These are phyloP conservation scores for Eulemur macaco DNA, from an alignment of 2,113 vertebrate species.

Conservation along the genomic window DNA sequence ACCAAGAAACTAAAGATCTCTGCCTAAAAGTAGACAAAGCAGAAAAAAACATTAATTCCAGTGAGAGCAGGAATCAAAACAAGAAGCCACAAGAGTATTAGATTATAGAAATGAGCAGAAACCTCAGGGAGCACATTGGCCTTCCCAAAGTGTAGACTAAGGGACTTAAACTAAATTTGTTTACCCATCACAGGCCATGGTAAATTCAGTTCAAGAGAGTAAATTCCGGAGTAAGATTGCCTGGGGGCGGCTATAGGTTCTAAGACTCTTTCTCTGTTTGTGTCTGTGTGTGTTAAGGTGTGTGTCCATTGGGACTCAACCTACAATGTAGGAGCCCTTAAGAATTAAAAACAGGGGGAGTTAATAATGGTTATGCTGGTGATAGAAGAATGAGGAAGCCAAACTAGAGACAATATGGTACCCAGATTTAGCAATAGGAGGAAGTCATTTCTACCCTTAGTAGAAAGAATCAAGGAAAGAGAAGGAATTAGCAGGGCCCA, in stretches of 20 bases:
- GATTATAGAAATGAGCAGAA: background rate
- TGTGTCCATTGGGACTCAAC: background rate
- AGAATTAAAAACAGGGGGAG: background rate
- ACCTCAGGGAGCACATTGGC: background rate
- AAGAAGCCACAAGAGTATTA: background rate
- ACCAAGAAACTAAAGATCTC: background rate
- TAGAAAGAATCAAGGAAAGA: background rate
- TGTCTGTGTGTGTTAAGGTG: background rate
- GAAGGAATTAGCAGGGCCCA: background rate
- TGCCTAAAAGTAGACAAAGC: background rate
- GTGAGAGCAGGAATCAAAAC: background rate
- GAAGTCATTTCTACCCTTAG: background rate
- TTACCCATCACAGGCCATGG: background rate
- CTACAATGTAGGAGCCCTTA: background rate
- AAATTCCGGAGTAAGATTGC: background rate
- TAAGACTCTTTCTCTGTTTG: background rate
- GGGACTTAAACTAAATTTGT: background rate
- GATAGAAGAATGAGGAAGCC: background rate
- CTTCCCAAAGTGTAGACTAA: background rate
- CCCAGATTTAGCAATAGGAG: background rate
- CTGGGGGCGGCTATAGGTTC: background rate
- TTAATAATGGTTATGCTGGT: background rate
- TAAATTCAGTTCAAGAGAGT: background rate
- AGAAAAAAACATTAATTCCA: background rate
- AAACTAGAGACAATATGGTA: background rate